Evolutionary conservation across 1,140 invertebrate species (phyloP).

Genomic region (Diachasmimorpha longicaudata): DNA sequence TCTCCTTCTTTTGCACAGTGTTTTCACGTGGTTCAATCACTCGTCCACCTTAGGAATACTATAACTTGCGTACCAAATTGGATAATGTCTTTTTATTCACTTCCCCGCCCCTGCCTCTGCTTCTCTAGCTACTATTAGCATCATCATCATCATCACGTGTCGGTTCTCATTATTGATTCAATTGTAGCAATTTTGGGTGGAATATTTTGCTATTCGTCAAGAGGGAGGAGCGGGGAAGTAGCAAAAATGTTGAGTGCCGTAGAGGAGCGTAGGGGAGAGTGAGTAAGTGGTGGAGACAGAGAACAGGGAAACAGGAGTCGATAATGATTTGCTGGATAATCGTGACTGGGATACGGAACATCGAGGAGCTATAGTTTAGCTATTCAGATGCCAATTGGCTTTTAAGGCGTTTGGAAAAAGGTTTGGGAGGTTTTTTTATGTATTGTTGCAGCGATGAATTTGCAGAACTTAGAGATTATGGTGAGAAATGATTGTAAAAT

Average conservation of each 20-base stretch:
- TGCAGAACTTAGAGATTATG: not conserved
- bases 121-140: not conserved
- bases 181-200: too few relatives aligned
- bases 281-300: not conserved
- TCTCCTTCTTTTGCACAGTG: constrained; percentile 22
- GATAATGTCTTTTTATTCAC: constrained; percentile 28
- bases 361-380: not conserved
- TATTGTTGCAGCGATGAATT: not conserved
- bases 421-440: not conserved
- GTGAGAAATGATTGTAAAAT: not conserved
- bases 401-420: not conserved
- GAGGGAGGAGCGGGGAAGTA: not conserved
- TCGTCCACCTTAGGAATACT: not conserved
- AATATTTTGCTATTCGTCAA: too few relatives aligned
- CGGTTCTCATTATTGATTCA: too few relatives aligned
- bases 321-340: constrained; percentile 9
- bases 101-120: not conserved
- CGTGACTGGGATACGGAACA: not conserved
- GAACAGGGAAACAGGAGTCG: not conserved
- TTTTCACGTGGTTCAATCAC: constrained; percentile 4
- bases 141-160: not conserved
- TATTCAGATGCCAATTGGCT: not conserved
- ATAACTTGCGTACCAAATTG: constrained; percentile 34
- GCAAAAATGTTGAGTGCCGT: not conserved
- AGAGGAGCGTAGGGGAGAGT: not conserved